Evolutionary conservation across 2,888 invertebrate genomes (phyloP).

Genomic region (Rotaria magnacalcarata): DNA sequence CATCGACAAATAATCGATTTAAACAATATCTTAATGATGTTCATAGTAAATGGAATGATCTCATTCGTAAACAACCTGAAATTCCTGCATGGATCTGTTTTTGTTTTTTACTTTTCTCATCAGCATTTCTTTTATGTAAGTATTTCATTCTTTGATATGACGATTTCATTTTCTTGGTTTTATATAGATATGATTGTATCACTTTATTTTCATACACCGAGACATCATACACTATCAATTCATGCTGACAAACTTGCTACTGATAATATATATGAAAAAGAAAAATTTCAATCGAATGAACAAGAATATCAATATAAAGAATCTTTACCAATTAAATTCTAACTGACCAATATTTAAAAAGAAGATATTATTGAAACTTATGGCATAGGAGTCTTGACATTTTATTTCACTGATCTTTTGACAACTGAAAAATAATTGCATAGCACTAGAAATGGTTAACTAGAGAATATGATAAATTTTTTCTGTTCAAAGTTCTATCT

Average conservation of each 20-base stretch:
- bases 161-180: background rate
- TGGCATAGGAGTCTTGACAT: too few species aligned
- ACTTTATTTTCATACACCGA: background rate
- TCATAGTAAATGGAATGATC: background rate
- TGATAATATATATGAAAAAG: background rate
- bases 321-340: background rate
- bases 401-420: too few species aligned
- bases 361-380: background rate
- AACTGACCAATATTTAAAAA: background rate
- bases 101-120: background rate
- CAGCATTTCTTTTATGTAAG: background rate
- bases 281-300: background rate
- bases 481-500: too few species aligned
- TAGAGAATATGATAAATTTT: too few species aligned
- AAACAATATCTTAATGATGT: background rate
- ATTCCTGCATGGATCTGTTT: background rate
- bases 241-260: background rate
- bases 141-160: too few species aligned
- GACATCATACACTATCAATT: background rate
- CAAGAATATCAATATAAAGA: background rate
- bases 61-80: background rate
- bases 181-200: background rate
- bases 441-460: too few species aligned
- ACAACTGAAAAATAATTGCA: too few species aligned
- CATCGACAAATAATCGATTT: background rate